Evolutionary conservation across 2,797 vertebrate genomes (phyloP), one percentile per base, ranked within the genome.

Genomic region (Sebastes trivittatus): DNA sequence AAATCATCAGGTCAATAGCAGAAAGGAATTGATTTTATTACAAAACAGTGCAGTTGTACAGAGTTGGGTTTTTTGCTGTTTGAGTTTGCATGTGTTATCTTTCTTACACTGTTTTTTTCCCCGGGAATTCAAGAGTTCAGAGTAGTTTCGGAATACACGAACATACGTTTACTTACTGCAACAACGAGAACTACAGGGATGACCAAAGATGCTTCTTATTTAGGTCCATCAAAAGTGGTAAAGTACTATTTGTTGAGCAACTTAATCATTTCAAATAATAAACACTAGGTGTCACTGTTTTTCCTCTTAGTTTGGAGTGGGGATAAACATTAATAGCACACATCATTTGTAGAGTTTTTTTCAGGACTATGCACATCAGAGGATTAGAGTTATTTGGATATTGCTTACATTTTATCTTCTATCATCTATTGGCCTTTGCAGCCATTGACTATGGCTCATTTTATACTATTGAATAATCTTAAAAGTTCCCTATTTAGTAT

Each of bases 201-300:
- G 78, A 89, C 89, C 89, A 93, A 93, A 93, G 87, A 93, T 58
- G 34, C 36, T 68, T 76, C 32, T 61, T 56, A 34, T 54, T 77
- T 78, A 22, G 32, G 64, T 76, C 76, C 78, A 72, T 71, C 5
- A 20, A 66, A 62, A 61, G 11, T 34, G 23, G 5, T 65, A 29
- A 76, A 64, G 63, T 66, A 60, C 42, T 65, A 6, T 56, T 58
- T 71, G 14, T 69, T 36, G 34, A 32, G 25, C 42, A 70, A 56
- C 4, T n/a, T 27, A 54, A 61, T 80, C 27, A 30, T 16, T 16
- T 55, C 2, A 36, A 56, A 18, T 70, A 20, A 30, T 2, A 18
- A n/a, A 66, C 87, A 90, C 82, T 83, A 76, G 86, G 36, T 90
- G 89, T 82, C 87, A 85, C 85, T 81, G 71, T 90, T 80, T 64